Evolutionary conservation across 2,113 vertebrate genomes (phyloP), one percentile per base, ranked within the genome.

Genomic region (Poicephalus meyeri): DNA sequence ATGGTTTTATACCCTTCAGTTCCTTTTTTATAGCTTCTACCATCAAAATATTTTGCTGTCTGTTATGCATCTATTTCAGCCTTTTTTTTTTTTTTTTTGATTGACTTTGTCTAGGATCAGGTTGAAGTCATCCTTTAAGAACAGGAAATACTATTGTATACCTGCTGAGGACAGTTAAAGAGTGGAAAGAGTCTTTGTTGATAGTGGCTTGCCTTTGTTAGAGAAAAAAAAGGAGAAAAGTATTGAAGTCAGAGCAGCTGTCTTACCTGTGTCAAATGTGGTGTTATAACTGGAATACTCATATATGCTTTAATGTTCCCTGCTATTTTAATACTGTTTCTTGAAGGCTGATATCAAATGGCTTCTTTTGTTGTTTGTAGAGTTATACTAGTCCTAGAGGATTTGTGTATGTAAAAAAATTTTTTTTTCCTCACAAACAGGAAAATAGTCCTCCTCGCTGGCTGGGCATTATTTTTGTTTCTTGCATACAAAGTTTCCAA

Each of bases 401-500:
- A 69, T 80, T 86, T 97, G 35, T 70, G 39, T 76, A 71, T 63
- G 74, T 35, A 60, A 91, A 66, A 71, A n/a, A 21, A 21, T 21
- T 11, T 56, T 20, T 29, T 31, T 31, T 33, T 33, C 12, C 89
- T 97, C 86, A 89, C 95, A 81, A 96, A 97, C 97, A 99, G 99
- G 98, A 99, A 99, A 98, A 97, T 98, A 95, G 98, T 99, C 89
- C 98, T 99, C 82, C 98, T 99, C 97, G 98, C 99, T 96, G 99
- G 99, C 94, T 99, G 99, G 99, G 98, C 98, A n/a, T 98, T 99
- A 84, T 99, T 99, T 97, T 96, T 99, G 97, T 98, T 99, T 90
- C 98, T 99, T 97, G 98, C 98, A 29, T 99, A 99, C 97, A 99
- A 99, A 96, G 99, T 99, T 98, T 99, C 99, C 91, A 99, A 99